Evolutionary conservation across 2,888 invertebrate genomes (phyloP).

Genomic region (Nymphalis c-album): DNA sequence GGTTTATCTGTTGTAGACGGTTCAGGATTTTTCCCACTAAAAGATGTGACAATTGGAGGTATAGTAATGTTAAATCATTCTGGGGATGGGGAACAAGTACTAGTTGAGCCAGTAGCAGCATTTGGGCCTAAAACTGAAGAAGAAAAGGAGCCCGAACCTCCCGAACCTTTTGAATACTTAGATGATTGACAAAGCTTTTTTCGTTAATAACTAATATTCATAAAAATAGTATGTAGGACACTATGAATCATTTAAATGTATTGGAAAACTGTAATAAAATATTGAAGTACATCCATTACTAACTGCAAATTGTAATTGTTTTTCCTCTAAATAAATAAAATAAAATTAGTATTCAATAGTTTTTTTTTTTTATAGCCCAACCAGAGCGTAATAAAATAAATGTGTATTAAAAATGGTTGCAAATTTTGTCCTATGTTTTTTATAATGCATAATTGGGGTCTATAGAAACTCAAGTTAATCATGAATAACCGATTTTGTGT

Average conservation of each 20-base stretch:
- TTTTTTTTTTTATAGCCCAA: too few relatives aligned
- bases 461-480: too few relatives aligned
- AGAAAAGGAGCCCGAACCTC: constrained; percentile 97
- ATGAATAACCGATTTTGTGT: too few relatives aligned
- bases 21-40: constrained; percentile 90
- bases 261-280: constrained; percentile 59
- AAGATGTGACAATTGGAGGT: constrained; percentile 96
- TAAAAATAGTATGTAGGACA: constrained; percentile 50
- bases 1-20: constrained; percentile 90
- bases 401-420: too few relatives aligned
- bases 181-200: constrained; percentile 84
- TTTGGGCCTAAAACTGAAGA: constrained; percentile 96
- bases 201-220: constrained; percentile 46
- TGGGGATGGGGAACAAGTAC: constrained; percentile 89
- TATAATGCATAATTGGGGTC: too few relatives aligned
- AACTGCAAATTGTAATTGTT: constrained; percentile 58
- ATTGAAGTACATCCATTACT: constrained; percentile 61
- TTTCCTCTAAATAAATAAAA: constrained; percentile 45
- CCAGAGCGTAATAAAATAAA: too few relatives aligned
- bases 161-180: constrained; percentile 97
- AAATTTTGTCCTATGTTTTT: too few relatives aligned
- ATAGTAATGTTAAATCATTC: constrained; percentile 96
- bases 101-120: constrained; percentile 96
- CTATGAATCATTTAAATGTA: constrained; percentile 55
- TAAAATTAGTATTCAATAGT: constrained; percentile 25